These are phyloP conservation scores for Anguilla japonica DNA, from an alignment of 2,113 vertebrate species.

Conservation along the genomic window DNA sequence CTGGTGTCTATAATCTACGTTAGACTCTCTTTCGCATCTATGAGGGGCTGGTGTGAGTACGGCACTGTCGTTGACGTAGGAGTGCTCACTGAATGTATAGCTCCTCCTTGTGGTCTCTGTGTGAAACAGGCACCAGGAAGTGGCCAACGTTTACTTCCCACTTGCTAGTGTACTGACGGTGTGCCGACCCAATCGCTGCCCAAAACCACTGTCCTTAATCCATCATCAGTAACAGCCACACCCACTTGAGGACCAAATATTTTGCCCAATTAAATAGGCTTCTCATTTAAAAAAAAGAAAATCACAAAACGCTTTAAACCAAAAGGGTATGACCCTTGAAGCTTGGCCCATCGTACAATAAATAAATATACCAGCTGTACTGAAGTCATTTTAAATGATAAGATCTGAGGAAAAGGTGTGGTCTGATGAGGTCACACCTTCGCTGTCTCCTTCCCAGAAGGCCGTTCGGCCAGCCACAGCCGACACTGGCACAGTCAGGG, in stretches of 20 bases:
- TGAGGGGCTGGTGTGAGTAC: background rate
- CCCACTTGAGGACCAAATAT: background rate
- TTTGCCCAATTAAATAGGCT: too few relatives aligned
- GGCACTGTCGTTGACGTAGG: background rate
- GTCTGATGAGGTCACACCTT: background rate
- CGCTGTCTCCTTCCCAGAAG: background rate
- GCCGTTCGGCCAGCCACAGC: too few relatives aligned
- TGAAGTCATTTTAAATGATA: too few relatives aligned
- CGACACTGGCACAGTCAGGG: too few relatives aligned
- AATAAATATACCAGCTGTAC: too few relatives aligned
- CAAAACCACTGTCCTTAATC: background rate
- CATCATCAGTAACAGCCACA: background rate
- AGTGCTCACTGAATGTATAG: background rate
- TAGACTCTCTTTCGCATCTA: background rate
- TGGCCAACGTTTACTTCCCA: background rate
- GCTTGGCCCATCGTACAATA: too few relatives aligned
- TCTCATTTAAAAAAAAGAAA: background rate
- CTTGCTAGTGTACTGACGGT: too few relatives aligned
- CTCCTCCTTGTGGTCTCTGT: background rate
- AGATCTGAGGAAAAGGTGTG: too few relatives aligned
- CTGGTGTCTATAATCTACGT: background rate
- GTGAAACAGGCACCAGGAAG: background rate
- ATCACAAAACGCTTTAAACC: background rate
- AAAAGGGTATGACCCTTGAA: background rate
- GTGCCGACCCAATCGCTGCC: background rate